Evolutionary conservation across 2,888 invertebrate species (phyloP).

Genomic region (Xylota segnis): DNA sequence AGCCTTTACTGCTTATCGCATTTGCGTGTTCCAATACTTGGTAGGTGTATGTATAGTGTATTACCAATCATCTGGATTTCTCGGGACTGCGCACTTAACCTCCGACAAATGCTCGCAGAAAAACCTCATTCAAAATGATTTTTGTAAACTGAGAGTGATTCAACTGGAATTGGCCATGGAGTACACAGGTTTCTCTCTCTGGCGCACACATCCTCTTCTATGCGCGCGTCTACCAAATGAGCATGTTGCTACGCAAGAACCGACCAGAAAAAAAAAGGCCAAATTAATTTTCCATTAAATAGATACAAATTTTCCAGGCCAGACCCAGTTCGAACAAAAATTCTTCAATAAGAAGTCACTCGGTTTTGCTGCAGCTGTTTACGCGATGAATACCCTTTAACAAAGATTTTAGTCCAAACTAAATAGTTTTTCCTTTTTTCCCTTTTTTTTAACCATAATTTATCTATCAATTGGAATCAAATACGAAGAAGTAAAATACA

Average conservation of each 20-base stretch:
- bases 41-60: slow-evolving; percentile 46
- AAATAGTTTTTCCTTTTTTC: slow-evolving; percentile 28
- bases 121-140: slow-evolving; percentile 24
- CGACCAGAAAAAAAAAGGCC: slow-evolving; percentile 53
- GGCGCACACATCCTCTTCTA: slow-evolving; percentile 31
- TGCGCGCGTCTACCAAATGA: slow-evolving; percentile 64
- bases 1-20: slow-evolving; percentile 58
- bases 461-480: slow-evolving; percentile 56
- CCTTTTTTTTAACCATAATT: slow-evolving; percentile 34
- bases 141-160: slow-evolving; percentile 59
- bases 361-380: slow-evolving; percentile 73
- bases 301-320: slow-evolving; percentile 78
- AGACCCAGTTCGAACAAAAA: slow-evolving; percentile 78
- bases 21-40: slow-evolving; percentile 46
- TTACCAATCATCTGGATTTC: slow-evolving; percentile 70
- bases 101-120: slow-evolving; percentile 25
- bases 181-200: slow-evolving; percentile 40
- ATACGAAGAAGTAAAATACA: slow-evolving; percentile 33
- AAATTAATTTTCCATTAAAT: slow-evolving; percentile 75
- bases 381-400: slow-evolving; percentile 72
- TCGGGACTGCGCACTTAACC: slow-evolving; percentile 52
- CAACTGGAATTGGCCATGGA: slow-evolving; percentile 55
- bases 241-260: slow-evolving; percentile 72
- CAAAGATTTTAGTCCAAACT: slow-evolving; percentile 47
- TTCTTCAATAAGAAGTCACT: slow-evolving; percentile 76